Conservation (phyloP, 1,140 invertebrate genomes). For the Chionoecetes opilio region DNA sequence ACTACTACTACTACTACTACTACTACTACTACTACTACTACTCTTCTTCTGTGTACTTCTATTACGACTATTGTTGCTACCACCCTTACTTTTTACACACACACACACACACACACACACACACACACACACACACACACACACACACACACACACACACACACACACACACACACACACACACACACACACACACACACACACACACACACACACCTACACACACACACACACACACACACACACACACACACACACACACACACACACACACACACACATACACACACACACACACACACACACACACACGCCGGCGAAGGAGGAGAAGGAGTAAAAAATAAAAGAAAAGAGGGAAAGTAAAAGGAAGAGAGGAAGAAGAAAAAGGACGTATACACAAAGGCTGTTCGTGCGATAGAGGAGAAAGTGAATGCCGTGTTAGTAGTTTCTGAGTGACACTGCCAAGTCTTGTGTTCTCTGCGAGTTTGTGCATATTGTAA, state of each 20-base stretch:
- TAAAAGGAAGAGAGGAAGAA: constrained; percentile 32
- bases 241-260: neutral
- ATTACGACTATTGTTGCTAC: neutral
- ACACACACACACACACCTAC: too few relatives aligned
- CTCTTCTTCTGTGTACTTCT: too few relatives aligned
- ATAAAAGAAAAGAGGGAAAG: constrained; percentile 3
- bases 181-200: constrained; percentile 35
- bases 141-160: constrained; percentile 44
- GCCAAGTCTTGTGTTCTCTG: constrained; percentile 17
- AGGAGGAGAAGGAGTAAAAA: neutral
- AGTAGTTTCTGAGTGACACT: neutral
- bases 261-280: constrained; percentile 65
- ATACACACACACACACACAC: constrained; percentile 37
- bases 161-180: too few relatives aligned
- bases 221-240: constrained; percentile 43
- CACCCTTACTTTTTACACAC: neutral
- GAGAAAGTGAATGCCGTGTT: neutral
- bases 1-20: constrained; percentile 3
- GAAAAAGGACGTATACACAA: neutral
- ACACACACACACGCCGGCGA: constrained; percentile 24
- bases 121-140: constrained; percentile 48
- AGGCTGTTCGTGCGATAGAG: neutral
- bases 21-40: constrained; percentile 5
- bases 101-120: constrained; percentile 60
- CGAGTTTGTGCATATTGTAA: constrained; percentile 29